Base-by-base conservation (phyloP, 2,888 invertebrate genomes). In the Tiliacea aurago region DNA sequence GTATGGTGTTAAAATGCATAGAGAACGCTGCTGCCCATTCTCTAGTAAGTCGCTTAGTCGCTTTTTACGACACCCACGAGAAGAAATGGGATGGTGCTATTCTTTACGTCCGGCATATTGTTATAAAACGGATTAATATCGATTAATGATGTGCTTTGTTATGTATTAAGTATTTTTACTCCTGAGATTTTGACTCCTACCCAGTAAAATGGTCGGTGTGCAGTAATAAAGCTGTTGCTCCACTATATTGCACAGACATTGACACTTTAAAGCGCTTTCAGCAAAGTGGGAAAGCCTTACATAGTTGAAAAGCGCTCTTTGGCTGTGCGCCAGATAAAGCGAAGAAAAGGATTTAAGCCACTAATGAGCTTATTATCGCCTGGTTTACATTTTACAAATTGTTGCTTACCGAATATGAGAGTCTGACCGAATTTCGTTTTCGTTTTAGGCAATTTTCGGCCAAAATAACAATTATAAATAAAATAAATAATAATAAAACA, bases 311-410 rank as follows among this genome's bases (percentile, higher is more conserved):
- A 68, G 41, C 28, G 15, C n/a, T 66, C 10, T 58, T 63, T 78
- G 81, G 76, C 68, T 61, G 20, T 10, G 5, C 1, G 76, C 81
- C 81, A 78, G 49, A 18, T 15, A 20, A 47, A 63, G 33, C 18
- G 23, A 75, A 55, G 51, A 51, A 65, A 75, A 61, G 20, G 28
- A 56, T 55, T 55, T 23, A 33, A 41, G 15, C 28, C 15, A 55
- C 37, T 55, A 80, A 80, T 64, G 23, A 64, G n/a, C 13, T 37
- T 4, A 49, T 63, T 43, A 64, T 63, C 9, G 18, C 33, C 18
- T 45, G 37, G 23, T 9, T 61, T 28, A 41, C 33, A n/a, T 56
- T 23, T 33, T 13, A 37, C 28, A 58, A 77, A 56, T n/a, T 71
- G 23, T 47, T 61, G 59, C 51, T 51, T 15, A 33, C 13, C 6